A percentile compares a stretch with the other conserved stretches of the same genome.
These are phyloP conservation scores for Pontoporia blainvillei DNA, from an alignment of 2,113 vertebrate genomes.

Conservation along the genomic window DNA sequence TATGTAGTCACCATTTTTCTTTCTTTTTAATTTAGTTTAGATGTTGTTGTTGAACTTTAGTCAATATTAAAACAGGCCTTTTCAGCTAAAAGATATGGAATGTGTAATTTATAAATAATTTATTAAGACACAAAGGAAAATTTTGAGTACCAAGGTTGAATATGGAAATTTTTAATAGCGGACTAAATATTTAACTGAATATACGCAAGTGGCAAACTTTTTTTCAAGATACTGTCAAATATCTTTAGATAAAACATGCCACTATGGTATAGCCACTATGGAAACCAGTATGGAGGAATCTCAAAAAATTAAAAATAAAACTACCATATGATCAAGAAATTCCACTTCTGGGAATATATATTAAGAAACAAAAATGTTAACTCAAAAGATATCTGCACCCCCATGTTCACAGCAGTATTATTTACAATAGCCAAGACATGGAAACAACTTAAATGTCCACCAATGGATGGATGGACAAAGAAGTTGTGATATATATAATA, in stretches of 20 bases:
- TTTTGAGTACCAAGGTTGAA: background rate
- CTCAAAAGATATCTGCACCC: background rate
- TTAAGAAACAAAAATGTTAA: background rate
- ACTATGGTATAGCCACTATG: background rate
- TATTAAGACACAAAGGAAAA: background rate
- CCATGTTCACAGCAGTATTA: background rate
- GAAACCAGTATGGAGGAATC: background rate
- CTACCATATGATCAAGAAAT: background rate
- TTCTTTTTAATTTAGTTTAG: background rate
- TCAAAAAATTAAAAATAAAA: background rate
- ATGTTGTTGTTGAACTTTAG: background rate
- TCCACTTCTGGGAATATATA: background rate
- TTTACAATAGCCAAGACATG: background rate
- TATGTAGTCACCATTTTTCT: background rate
- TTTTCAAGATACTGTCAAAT: background rate
- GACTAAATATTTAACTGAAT: background rate
- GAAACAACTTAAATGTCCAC: background rate
- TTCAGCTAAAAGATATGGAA: background rate
- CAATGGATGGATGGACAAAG: background rate
- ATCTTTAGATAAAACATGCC: background rate
- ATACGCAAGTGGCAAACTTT: background rate
- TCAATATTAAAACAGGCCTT: background rate
- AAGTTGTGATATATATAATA: background rate
- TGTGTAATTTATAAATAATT: background rate
- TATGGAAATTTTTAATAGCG: background rate